Conservation (phyloP, 2,113 vertebrate genomes). For the Coracopsis vasa region DNA sequence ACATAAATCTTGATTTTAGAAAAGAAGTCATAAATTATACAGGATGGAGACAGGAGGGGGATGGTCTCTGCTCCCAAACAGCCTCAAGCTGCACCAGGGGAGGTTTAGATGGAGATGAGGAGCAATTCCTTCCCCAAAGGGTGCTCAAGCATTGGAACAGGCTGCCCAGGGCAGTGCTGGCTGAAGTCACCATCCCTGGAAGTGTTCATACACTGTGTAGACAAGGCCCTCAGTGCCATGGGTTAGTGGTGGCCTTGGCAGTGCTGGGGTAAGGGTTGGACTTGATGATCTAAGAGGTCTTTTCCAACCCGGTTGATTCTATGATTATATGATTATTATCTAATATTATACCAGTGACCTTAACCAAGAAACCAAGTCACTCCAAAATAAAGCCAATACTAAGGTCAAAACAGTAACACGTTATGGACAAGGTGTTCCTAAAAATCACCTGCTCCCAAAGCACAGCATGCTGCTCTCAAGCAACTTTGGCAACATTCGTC, state of each 20-base stretch:
- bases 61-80: not conserved
- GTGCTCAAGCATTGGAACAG: not conserved
- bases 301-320: not conserved
- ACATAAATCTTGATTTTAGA: not conserved
- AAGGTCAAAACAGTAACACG: not conserved
- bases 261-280: not conserved
- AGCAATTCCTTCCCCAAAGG: not conserved
- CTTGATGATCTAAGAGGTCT: not conserved
- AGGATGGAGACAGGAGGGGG: not conserved
- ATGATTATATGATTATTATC: not conserved
- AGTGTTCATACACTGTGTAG: not conserved
- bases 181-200: not conserved
- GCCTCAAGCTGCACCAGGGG: not conserved
- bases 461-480: not conserved
- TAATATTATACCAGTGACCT: not conserved
- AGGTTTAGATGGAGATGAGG: not conserved
- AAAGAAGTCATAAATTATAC: not conserved
- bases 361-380: not conserved
- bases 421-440: not conserved
- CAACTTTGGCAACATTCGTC: not conserved
- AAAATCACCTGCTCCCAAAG: not conserved
- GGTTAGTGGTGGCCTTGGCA: not conserved
- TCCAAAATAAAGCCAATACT: not conserved
- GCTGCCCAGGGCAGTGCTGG: not conserved
- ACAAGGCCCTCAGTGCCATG: not conserved